Percentiles rank a stretch among this genome's conserved stretches.
Evolutionary conservation across 2,888 invertebrate species (phyloP).

Genomic region (Harpagoxenus sublaevis): DNA sequence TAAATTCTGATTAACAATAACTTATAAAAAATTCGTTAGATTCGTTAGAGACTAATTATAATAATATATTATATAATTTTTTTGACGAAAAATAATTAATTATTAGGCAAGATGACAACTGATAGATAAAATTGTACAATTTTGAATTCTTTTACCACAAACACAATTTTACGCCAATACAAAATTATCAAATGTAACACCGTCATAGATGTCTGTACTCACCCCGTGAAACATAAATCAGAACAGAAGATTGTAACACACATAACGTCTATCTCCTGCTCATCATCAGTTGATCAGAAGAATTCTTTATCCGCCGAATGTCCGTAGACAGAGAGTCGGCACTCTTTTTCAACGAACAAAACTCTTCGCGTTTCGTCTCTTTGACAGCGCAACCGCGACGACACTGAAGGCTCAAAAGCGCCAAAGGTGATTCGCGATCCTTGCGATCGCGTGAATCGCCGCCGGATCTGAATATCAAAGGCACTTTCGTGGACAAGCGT

Average conservation of each 20-base stretch:
- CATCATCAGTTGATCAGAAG: conserved; percentile 34
- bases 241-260: conserved; percentile 18
- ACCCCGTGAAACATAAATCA: conserved; percentile 27
- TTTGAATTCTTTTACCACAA: neutral
- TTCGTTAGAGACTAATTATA: neutral
- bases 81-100: neutral
- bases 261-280: conserved; percentile 2
- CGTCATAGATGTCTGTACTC: neutral
- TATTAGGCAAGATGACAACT: neutral
- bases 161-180: neutral
- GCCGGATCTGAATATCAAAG: conserved; percentile 81
- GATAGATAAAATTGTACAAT: neutral
- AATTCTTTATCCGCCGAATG: conserved; percentile 24
- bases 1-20: neutral
- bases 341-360: conserved; percentile 42
- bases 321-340: conserved; percentile 3
- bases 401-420: conserved; percentile 62
- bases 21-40: neutral
- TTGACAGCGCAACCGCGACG: conserved; percentile 61
- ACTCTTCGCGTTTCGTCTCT: conserved; percentile 61
- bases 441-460: conserved; percentile 67
- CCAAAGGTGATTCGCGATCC: conserved; percentile 64
- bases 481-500: conserved; percentile 63
- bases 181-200: neutral
- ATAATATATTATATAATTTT: neutral